Conservation (phyloP, 92 coral and sea anemone species). For the Pocillopora grandis region DNA sequence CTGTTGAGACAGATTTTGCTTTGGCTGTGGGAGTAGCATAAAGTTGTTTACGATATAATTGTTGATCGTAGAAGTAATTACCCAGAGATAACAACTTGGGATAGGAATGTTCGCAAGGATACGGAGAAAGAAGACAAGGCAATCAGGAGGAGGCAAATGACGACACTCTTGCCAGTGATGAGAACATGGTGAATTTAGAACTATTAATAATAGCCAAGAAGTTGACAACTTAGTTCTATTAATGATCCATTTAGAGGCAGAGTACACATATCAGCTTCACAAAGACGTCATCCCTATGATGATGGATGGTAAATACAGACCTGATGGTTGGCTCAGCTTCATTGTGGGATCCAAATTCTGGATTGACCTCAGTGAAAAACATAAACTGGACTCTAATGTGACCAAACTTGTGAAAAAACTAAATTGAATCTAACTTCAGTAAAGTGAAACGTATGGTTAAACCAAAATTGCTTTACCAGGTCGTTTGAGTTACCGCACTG, state of each 20-base stretch:
- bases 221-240: too few relatives aligned
- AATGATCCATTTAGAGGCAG: conserved; percentile 59
- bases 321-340: conserved; percentile 85
- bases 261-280: conserved; percentile 74
- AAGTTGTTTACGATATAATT: conserved; percentile 32
- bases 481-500: not conserved
- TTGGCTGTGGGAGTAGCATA: conserved; percentile 25
- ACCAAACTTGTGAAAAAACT: conserved; percentile 65
- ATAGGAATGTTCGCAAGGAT: not conserved
- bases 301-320: not conserved
- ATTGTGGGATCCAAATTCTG: conserved; percentile 85
- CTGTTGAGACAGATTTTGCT: conserved; percentile 21
- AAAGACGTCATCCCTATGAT: conserved; percentile 64
- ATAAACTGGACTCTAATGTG: conserved; percentile 45
- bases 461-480: not conserved
- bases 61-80: conserved; percentile 11
- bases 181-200: not conserved
- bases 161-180: not conserved
- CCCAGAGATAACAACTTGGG: conserved; percentile 46
- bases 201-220: too few relatives aligned
- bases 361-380: conserved; percentile 72
- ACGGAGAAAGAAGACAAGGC: not conserved
- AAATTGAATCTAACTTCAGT: conserved; percentile 8
- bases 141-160: not conserved
- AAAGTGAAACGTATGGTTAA: conserved; percentile 18